Evolutionary conservation across 2,797 vertebrate genomes (phyloP).

Genomic region (Amphiprion clarkii): DNA sequence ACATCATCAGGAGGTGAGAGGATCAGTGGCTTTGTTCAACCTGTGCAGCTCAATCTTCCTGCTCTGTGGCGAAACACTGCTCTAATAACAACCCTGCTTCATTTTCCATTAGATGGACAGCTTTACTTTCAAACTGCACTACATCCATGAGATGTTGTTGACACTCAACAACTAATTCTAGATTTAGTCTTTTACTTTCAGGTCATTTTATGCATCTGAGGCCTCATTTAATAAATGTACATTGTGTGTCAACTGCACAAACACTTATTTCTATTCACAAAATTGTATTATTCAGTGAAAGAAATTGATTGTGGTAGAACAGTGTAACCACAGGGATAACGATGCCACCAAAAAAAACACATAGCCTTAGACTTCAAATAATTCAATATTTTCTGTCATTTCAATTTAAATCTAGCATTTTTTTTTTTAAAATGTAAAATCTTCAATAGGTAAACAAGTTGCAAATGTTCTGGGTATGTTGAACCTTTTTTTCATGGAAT

Average conservation of each 20-base stretch:
- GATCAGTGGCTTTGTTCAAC: constrained; percentile 53
- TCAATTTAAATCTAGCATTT: background rate
- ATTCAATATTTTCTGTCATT: background rate
- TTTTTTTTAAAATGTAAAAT: too few species aligned
- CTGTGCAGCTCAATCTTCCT: constrained; percentile 80
- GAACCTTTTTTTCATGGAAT: background rate
- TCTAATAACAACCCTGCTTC: constrained; percentile 35
- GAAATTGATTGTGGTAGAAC: background rate
- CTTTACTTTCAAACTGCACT: constrained; percentile 2
- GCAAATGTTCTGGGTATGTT: too few species aligned
- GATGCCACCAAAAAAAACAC: too few species aligned
- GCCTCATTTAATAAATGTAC: constrained; percentile 31
- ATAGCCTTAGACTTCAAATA: background rate
- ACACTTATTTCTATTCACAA: background rate
- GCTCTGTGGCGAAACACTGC: constrained; percentile 59
- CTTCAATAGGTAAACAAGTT: too few species aligned
- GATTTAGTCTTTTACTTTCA: background rate
- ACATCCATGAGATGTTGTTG: constrained; percentile 1
- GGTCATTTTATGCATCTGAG: background rate
- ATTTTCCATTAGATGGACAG: constrained; percentile 13
- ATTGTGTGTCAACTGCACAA: background rate
- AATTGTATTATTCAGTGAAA: constrained; percentile 14
- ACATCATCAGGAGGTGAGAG: constrained; percentile 55
- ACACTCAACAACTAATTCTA: background rate
- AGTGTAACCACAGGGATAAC: too few species aligned